Evolutionary conservation across 2,113 vertebrate species (phyloP).

Genomic region (Mesocricetus auratus): DNA sequence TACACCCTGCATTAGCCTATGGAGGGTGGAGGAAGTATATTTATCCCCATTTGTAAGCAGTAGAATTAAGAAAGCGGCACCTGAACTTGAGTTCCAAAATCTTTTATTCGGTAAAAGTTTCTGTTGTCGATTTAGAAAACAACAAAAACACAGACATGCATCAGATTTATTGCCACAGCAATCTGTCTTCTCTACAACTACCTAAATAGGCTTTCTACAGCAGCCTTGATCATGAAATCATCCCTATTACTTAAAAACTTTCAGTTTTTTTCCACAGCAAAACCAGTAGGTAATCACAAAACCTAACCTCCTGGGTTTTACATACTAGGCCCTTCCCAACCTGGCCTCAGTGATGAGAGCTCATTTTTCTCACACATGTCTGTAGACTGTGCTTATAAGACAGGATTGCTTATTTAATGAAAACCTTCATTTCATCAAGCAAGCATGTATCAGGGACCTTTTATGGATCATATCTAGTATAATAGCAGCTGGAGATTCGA

Average conservation of each 20-base stretch:
- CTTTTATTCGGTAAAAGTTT: background rate
- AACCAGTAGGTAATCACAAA: conserved; percentile 34
- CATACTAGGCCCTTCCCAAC: background rate
- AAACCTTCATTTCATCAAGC: conserved; percentile 42
- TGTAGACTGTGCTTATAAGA: background rate
- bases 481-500: background rate
- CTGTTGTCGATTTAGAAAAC: background rate
- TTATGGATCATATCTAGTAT: background rate
- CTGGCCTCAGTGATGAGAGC: background rate
- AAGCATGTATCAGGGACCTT: background rate
- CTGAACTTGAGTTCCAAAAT: background rate
- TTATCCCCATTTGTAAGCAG: background rate
- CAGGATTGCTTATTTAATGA: background rate
- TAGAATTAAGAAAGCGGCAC: background rate
- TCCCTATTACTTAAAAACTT: conserved; percentile 14
- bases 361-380: background rate
- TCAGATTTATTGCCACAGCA: background rate
- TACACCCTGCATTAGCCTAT: background rate
- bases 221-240: conserved; percentile 39
- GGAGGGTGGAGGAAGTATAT: background rate
- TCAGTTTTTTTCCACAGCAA: background rate
- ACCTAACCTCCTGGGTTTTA: background rate
- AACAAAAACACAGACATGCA: background rate
- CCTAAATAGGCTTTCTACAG: conserved; percentile 34
- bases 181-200: background rate